Evolutionary conservation across 2,113 vertebrate genomes (phyloP), one percentile per base, ranked within the genome.

Genomic region (Eudyptes chrysolophus): DNA sequence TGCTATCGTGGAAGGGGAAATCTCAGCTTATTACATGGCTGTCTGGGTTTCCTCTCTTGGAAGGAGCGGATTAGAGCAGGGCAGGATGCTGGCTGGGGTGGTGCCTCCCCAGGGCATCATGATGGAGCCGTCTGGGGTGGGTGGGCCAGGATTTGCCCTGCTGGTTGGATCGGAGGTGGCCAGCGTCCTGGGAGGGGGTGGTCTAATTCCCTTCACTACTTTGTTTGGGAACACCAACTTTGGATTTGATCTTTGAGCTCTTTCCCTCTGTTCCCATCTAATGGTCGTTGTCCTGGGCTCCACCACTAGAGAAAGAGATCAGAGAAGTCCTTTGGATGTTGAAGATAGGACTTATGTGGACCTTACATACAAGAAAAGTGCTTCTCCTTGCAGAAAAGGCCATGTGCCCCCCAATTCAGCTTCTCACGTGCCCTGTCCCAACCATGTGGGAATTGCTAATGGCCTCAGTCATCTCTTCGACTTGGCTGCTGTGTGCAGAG

Each of bases 331-430:
- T 70, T 13, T 14, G 84, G 20, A 34, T 14, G 10, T 10, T 65
- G 24, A 18, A 40, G 46, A 4, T 9, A 49, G 21, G 69, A 18
- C 19, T 85, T 10, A 1, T 5, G 29, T 20, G 60, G 40, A 21
- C 30, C 38, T 61, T 29, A 58, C 40, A 3, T 2, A 13, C 4
- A 21, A 54, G 38, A 32, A 11, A 32, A 60, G 18, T 26, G 42
- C 6, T 55, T 51, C 13, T 86, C 4, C 54, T 16, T 27, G 58
- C n/a, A 48, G 60, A 40, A 42, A 58, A n/a, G 16, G 46, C 79
- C 1, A 0, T 34, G 38, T 61, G 32, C 44, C 27, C 18, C 51
- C n/a, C 2, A 2, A 0, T 64, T 64, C 4, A 3, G n/a, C 21
- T 46, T 64, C 61, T 62, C 20, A 8, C 3, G 22, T 64, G 62